Percentiles rank a stretch among this genome's conserved stretches.
Conservation (phyloP, 2,888 invertebrate species). For the Drosophila barbarae region DNA sequence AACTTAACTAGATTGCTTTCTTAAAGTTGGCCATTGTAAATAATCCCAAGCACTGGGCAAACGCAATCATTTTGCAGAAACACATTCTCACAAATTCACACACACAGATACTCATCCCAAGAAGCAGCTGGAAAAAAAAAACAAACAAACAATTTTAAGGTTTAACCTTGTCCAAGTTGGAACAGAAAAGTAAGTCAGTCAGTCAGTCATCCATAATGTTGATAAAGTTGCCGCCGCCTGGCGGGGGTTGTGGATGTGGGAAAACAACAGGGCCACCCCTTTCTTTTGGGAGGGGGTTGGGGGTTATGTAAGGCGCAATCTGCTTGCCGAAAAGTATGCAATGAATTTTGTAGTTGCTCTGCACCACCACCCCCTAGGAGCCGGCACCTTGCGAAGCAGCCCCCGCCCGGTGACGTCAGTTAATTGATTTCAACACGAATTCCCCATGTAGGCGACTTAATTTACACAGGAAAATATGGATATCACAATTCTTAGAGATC, state of each 20-base stretch:
- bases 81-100: conserved; percentile 3
- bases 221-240: conserved; percentile 43
- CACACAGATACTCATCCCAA: background rate
- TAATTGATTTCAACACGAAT: conserved; percentile 52
- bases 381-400: background rate
- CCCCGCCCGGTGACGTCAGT: conserved; percentile 48
- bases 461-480: conserved; percentile 1
- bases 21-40: conserved; percentile 15
- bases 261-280: conserved; percentile 13
- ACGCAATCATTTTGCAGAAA: conserved; percentile 12
- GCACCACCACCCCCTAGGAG: conserved; percentile 3
- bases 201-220: conserved; percentile 46
- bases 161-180: conserved; percentile 23
- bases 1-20: conserved; percentile 26
- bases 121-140: background rate
- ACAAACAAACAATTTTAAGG: conserved; percentile 16
- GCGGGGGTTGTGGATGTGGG: background rate
- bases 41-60: conserved; percentile 22
- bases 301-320: conserved; percentile 32
- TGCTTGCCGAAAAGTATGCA: conserved; percentile 44
- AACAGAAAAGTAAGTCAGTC: conserved; percentile 6
- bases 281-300: background rate
- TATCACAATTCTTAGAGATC: background rate
- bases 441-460: conserved; percentile 5
- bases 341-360: conserved; percentile 20